These are phyloP conservation scores for Euglossa dilemma DNA, from an alignment of 1,140 invertebrate species.

Conservation along the genomic window DNA sequence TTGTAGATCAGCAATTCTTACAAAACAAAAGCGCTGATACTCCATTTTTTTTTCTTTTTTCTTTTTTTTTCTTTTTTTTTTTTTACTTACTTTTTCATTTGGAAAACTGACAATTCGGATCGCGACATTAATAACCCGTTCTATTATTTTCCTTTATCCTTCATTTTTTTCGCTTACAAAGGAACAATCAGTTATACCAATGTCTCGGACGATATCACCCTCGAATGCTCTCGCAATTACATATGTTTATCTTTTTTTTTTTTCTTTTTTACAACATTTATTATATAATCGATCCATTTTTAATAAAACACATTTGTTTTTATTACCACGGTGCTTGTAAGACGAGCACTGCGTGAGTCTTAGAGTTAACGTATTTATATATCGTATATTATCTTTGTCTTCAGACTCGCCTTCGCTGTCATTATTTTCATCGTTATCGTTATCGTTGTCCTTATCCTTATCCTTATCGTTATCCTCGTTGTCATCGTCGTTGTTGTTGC, in stretches of 20 bases:
- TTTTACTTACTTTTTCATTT: not conserved
- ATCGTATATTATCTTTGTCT: not conserved
- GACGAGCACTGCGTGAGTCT: not conserved
- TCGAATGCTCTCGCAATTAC: not conserved
- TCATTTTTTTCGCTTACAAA: not conserved
- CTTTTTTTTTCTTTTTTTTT: too few relatives aligned
- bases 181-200: not conserved
- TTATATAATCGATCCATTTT: not conserved
- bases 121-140: not conserved
- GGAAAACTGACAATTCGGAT: not conserved
- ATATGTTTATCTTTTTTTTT: not conserved
- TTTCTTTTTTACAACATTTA: not conserved
- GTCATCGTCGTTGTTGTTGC: constrained; percentile 35
- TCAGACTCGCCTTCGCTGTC: not conserved
- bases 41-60: too few relatives aligned
- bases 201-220: not conserved
- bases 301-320: not conserved
- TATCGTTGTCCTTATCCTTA: not conserved
- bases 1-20: not conserved
- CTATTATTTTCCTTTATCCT: not conserved
- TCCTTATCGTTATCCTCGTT: not conserved
- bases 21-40: not conserved
- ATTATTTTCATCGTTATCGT: not conserved
- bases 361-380: constrained; percentile 16
- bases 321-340: not conserved